Base-by-base conservation (phyloP, 2,113 vertebrate genomes). In the Todiramphus saurophagus region DNA sequence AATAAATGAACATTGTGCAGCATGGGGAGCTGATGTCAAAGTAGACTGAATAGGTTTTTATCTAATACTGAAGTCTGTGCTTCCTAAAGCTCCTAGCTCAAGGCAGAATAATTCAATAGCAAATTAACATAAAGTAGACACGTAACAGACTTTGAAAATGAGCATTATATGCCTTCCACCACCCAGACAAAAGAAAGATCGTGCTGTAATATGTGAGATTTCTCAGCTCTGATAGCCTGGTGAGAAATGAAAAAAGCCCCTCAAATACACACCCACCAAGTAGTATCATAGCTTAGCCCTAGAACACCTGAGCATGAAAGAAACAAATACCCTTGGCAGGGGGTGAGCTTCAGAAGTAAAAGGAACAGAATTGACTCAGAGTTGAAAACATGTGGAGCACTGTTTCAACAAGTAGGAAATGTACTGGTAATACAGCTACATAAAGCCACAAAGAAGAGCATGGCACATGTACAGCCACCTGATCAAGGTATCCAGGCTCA, bases 81-180 rank as follows among this genome's bases (percentile, higher is more conserved):
- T 90, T 93, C 87, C 87, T 86, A 64, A 72, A 89, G 92, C 91
- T 84, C 60, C 80, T 79, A 48, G 75, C 87, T 90, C 64, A 78
- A 91, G 87, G 84, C 84, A 48, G 2, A 63, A 78, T 48, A 90
- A 95, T 94, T 96, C 95, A 95, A 60, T 73, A 41, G 84, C 81
- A 96, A 96, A 95, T 95, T 96, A 96, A 82, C 90, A 91, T 80
- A 87, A 96, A 91, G 81, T 53, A 93, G 78, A 73, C 75, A 94
- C 43, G 41, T n/a, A 77, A 63, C 27, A 94, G 89, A 72, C 86
- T 94, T 85, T 72, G 74, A 94, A 96, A 94, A 91, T 89, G 60
- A 87, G n/a, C 82, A 85, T 92, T 89, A 18, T 84, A 84, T 0
- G 1, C 21, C 50, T 79, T 74, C 50, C 13, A 67, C 39, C 63